phyloP scores from a whole-genome alignment of 2,888 invertebrate species.

The Hyalella azteca region DNA sequence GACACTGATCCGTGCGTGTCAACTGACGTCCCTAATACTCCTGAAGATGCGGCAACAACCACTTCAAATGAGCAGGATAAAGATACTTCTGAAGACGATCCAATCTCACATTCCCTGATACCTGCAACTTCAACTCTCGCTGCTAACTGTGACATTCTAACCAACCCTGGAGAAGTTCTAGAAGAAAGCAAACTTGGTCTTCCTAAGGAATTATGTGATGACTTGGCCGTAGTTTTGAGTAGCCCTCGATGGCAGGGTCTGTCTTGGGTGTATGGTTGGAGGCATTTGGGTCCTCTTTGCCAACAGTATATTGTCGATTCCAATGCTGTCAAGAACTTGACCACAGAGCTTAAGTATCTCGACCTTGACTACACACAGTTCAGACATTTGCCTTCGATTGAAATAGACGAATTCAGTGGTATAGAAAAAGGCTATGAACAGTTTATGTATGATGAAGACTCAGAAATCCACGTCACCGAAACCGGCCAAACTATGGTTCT shows the following conservation, averaged over 20 bases:
- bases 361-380: slow-evolving; percentile 74
- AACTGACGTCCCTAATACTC: too few species aligned
- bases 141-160: slow-evolving; percentile 60
- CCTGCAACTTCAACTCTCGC: slow-evolving; percentile 28
- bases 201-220: slow-evolving; percentile 65
- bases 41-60: too few species aligned
- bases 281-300: slow-evolving; percentile 68
- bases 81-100: neutral
- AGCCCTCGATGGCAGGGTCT: slow-evolving; percentile 75
- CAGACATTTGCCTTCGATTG: slow-evolving; percentile 71
- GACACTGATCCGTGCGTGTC: too few species aligned
- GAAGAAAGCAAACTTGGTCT: slow-evolving; percentile 68
- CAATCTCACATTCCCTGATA: slow-evolving; percentile 15
- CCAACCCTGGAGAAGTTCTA: slow-evolving; percentile 66
- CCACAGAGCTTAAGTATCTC: slow-evolving; percentile 76
- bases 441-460: slow-evolving; percentile 60
- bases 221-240: slow-evolving; percentile 74
- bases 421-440: slow-evolving; percentile 69
- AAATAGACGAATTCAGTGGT: slow-evolving; percentile 68
- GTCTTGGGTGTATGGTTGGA: slow-evolving; percentile 74
- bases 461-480: slow-evolving; percentile 3
- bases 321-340: slow-evolving; percentile 67
- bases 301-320: slow-evolving; percentile 65
- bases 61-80: too few species aligned
- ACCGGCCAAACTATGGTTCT: slow-evolving; percentile 15